Evolutionary conservation across 92 coral and sea anemone species (phyloP), one percentile per base, ranked within the genome.

Genomic region (Paragorgia papillata): DNA sequence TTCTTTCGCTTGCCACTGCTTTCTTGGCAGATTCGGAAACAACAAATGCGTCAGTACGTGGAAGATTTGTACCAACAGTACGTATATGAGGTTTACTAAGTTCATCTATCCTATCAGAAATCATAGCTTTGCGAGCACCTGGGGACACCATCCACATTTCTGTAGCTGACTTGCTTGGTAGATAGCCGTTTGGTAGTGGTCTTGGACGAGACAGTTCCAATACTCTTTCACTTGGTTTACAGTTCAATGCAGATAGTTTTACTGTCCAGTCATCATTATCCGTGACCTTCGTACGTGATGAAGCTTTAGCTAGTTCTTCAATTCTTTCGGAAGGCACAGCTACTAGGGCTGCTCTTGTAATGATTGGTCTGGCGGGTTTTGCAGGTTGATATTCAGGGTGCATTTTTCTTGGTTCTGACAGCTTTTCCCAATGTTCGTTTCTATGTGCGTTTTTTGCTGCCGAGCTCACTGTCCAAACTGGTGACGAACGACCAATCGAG

Each of bases 221-320:
- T 26, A 89, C 82, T 44, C 97, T 82, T 53, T 85, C 82, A 32
- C 92, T 84, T 25, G 97, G 79, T 51, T 70, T 80, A 9, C 89
- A 88, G 33, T 64, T 63, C 10, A 95, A 73, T 3, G 97, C 92
- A 21, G 95, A 81, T 44, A 39, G 77, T 73, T 83, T 92, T 10
- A 95, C 89, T 28, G 70, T 65, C 99, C 99, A 95, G 19, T 95
- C 99, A 19, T 95, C 99, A 22, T 97, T 89, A 57, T 79, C 97
- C 46, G 48, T 74, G 40, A 76, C 75, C 13, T 46, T 78, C 12
- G 82, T 33, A 40, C 91, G 81, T 33, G 83, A 80, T 19, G 83
- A 89, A 0, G 99, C 90, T 56, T 40, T 81, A 3, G 96, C 85
- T 50, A 95, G 88, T 19, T 32, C 74, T 34, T 91, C 97, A 5